These are phyloP conservation scores for Escarpia spicata DNA, from an alignment of 2,888 invertebrate species.

Conservation along the genomic window DNA sequence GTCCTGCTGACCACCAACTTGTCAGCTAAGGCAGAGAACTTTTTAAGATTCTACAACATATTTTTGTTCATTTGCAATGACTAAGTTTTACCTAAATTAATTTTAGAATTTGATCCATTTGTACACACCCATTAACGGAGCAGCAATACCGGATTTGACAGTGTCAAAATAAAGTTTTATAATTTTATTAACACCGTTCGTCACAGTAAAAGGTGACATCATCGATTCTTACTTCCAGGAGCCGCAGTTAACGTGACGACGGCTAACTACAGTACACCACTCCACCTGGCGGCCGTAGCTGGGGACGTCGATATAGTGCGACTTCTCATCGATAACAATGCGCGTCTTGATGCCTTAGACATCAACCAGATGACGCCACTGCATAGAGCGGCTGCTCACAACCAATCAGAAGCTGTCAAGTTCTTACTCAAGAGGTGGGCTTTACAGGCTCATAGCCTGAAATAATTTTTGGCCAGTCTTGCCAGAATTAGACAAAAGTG, in stretches of 20 bases:
- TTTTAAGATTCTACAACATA: too few species aligned
- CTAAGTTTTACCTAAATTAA: too few species aligned
- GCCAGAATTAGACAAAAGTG: too few species aligned
- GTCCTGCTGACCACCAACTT: too few species aligned
- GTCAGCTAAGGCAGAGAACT: too few species aligned
- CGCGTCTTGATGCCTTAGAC: conserved; percentile 65
- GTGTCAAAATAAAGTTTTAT: too few species aligned
- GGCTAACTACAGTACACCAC: conserved; percentile 80
- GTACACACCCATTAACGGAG: not conserved
- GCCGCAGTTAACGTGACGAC: conserved; percentile 82
- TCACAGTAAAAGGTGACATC: not conserved
- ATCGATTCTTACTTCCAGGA: conserved; percentile 42
- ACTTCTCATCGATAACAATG: conserved; percentile 62
- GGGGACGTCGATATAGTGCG: conserved; percentile 57
- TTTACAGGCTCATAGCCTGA: not conserved
- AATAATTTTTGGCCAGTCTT: too few species aligned
- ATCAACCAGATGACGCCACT: conserved; percentile 65
- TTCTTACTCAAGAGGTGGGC: conserved; percentile 53
- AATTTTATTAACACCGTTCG: not conserved
- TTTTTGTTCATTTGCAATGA: too few species aligned
- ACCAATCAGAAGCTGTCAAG: conserved; percentile 62
- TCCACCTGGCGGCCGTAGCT: conserved; percentile 77
- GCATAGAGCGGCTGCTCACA: conserved; percentile 64
- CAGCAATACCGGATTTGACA: too few species aligned
- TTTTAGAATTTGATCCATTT: too few species aligned